Evolutionary conservation across 2,797 vertebrate species (phyloP).

Genomic region (Sebastes oblongus): DNA sequence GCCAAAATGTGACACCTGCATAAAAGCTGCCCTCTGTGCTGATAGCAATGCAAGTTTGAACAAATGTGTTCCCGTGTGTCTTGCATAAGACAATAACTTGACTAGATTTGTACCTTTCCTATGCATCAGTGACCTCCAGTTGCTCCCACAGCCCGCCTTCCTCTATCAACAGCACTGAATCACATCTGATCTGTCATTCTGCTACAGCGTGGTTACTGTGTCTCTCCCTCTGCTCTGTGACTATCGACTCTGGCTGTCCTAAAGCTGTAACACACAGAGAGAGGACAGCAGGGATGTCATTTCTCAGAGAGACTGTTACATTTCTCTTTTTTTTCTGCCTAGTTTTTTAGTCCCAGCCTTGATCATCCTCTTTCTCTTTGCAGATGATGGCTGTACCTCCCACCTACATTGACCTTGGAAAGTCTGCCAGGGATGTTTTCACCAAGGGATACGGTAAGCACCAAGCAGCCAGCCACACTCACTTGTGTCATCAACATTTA

Average conservation of each 20-base stretch:
- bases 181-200: slow-evolving; percentile 20
- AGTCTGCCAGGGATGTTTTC: slow-evolving; percentile 95
- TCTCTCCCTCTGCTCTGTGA: slow-evolving; percentile 1
- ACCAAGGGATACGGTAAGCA: slow-evolving; percentile 96
- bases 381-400: slow-evolving; percentile 96
- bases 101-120: slow-evolving; percentile 4
- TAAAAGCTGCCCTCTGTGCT: neutral
- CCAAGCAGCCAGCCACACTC: neutral
- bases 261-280: neutral
- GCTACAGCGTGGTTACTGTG: neutral
- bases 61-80: neutral
- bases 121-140: slow-evolving; percentile 25
- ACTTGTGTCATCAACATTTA: neutral
- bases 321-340: neutral
- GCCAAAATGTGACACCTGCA: neutral
- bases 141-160: neutral
- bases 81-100: neutral
- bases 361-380: slow-evolving; percentile 1
- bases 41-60: neutral
- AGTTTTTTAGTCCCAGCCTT: neutral
- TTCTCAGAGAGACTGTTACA: neutral
- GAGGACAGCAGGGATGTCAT: neutral
- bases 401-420: slow-evolving; percentile 93
- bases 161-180: neutral
- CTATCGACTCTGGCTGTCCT: neutral